Evolutionary conservation across 2,797 vertebrate genomes (phyloP).

Genomic region (Poeciliopsis paucimaculata): DNA sequence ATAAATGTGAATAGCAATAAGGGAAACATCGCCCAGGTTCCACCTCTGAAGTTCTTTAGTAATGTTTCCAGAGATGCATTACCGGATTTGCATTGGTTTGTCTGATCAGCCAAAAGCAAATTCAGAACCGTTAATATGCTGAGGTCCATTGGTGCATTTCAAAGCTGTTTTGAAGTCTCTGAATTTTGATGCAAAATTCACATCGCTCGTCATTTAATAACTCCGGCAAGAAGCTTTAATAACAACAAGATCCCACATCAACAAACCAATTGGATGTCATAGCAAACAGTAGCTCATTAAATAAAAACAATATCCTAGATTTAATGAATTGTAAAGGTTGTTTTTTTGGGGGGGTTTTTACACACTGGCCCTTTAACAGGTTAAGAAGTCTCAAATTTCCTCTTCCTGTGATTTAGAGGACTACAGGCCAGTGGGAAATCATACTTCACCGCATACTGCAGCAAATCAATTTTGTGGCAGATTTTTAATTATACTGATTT

Average conservation of each 20-base stretch:
- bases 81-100: conserved; percentile 58
- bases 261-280: conserved; percentile 28
- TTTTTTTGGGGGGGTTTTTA: conserved; percentile 4
- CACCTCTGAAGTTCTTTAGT: conserved; percentile 60
- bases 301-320: conserved; percentile 47
- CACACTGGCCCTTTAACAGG: conserved; percentile 22
- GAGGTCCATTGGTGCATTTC: conserved; percentile 57
- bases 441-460: conserved; percentile 37
- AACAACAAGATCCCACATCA: conserved; percentile 35
- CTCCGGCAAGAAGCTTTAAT: conserved; percentile 48
- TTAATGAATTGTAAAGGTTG: conserved; percentile 28
- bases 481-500: conserved; percentile 63
- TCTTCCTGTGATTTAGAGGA: conserved; percentile 29
- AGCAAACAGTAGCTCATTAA: conserved; percentile 37
- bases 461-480: conserved; percentile 57
- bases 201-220: conserved; percentile 48
- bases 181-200: conserved; percentile 36
- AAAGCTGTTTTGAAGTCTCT: conserved; percentile 56
- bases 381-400: conserved; percentile 54
- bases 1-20: conserved; percentile 74
- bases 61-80: conserved; percentile 63
- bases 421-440: conserved; percentile 55
- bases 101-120: conserved; percentile 51
- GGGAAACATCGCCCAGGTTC: conserved; percentile 59
- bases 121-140: conserved; percentile 33